Conservation (phyloP, 2,888 invertebrate species). For the Rhingia campestris region DNA sequence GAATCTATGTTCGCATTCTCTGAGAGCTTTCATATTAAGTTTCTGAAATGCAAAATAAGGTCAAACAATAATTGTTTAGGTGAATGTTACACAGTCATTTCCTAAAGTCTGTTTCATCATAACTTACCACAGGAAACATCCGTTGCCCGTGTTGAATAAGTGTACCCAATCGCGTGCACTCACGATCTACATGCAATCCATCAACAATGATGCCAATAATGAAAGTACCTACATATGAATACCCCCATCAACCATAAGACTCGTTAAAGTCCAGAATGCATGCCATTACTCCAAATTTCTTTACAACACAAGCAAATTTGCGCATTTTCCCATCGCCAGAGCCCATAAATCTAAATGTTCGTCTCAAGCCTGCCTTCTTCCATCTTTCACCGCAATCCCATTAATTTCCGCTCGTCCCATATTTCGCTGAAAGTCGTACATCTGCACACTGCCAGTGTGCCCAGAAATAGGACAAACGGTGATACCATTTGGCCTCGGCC, state of each 20-base stretch:
- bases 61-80: too few relatives aligned
- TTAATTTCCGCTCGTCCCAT: slow-evolving; percentile 35
- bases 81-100: too few relatives aligned
- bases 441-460: not conserved
- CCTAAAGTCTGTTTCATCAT: too few relatives aligned
- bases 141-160: too few relatives aligned
- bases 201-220: not conserved
- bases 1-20: too few relatives aligned
- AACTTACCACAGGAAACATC: too few relatives aligned
- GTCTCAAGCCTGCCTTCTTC: not conserved
- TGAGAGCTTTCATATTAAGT: too few relatives aligned
- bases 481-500: slow-evolving; percentile 36
- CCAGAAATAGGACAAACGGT: slow-evolving; percentile 58
- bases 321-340: slow-evolving; percentile 25
- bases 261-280: slow-evolving; percentile 3
- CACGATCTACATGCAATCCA: not conserved
- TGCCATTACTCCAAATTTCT: slow-evolving; percentile 14
- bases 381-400: slow-evolving; percentile 12
- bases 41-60: too few relatives aligned
- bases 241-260: too few relatives aligned
- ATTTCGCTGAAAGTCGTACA: slow-evolving; percentile 5
- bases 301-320: slow-evolving; percentile 5
- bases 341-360: slow-evolving; percentile 30
- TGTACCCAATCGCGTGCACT: not conserved
- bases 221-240: not conserved